Evolutionary conservation across 2,888 invertebrate genomes (phyloP).

Genomic region (Epistrophella euchroma): DNA sequence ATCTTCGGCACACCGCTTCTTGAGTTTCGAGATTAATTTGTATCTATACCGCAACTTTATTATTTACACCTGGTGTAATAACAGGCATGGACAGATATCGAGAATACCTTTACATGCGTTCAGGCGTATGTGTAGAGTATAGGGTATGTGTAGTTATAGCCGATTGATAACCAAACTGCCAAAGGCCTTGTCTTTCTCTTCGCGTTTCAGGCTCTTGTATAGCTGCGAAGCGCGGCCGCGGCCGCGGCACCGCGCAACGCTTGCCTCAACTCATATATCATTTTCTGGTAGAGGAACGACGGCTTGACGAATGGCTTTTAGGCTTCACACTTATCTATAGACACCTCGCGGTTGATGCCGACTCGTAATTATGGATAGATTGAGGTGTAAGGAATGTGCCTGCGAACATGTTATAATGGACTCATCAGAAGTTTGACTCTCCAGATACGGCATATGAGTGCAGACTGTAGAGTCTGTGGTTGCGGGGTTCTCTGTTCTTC

Average conservation of each 20-base stretch:
- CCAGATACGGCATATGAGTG: constrained; percentile 12
- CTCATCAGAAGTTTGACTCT: constrained; percentile 74
- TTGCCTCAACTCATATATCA: constrained; percentile 75
- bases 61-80: constrained; percentile 75
- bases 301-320: constrained; percentile 76
- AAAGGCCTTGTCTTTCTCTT: constrained; percentile 71
- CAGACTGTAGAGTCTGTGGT: constrained; percentile 53
- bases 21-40: constrained; percentile 74
- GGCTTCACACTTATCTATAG: constrained; percentile 75
- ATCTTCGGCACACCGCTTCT: constrained; percentile 68
- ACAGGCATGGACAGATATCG: constrained; percentile 70
- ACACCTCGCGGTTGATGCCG: constrained; percentile 75
- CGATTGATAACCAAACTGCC: constrained; percentile 75
- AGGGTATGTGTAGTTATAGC: constrained; percentile 41
- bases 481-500: constrained; percentile 69
- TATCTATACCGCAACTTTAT: constrained; percentile 74
- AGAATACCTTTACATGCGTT: constrained; percentile 56
- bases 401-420: constrained; percentile 75
- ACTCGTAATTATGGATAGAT: constrained; percentile 76
- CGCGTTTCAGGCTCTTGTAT: constrained; percentile 53
- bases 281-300: constrained; percentile 76
- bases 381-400: constrained; percentile 76
- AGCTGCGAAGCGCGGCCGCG: constrained; percentile 68
- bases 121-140: constrained; percentile 4
- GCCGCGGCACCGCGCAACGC: constrained; percentile 46